Evolutionary conservation across 2,113 vertebrate genomes (phyloP).

Genomic region (Syngnathus typhle): DNA sequence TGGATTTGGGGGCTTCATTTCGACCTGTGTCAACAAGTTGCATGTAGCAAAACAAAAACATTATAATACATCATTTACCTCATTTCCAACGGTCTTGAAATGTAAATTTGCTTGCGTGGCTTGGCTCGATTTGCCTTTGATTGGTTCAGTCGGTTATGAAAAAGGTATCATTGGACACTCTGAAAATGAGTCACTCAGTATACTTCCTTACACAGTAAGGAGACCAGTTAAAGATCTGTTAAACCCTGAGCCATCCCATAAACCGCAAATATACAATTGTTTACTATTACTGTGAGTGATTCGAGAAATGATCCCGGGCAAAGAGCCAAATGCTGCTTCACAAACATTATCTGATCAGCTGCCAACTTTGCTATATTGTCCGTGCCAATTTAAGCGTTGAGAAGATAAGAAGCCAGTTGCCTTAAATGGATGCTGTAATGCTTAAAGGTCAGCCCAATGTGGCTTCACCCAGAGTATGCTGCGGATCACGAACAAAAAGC

Average conservation of each 20-base stretch:
- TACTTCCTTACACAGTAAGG: too few relatives aligned
- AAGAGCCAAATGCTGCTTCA: too few relatives aligned
- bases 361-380: background rate
- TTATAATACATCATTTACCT: background rate
- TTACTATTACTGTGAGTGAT: too few relatives aligned
- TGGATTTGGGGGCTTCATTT: slow-evolving; percentile 18
- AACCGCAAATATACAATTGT: too few relatives aligned
- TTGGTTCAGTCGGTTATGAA: too few relatives aligned
- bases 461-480: too few relatives aligned
- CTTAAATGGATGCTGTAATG: background rate
- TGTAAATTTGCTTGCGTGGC: background rate
- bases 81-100: background rate
- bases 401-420: background rate
- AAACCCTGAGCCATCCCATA: too few relatives aligned
- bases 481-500: background rate
- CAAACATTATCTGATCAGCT: background rate
- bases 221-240: too few relatives aligned
- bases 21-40: slow-evolving; percentile 13
- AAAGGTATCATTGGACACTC: too few relatives aligned
- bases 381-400: background rate
- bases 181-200: too few relatives aligned
- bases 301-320: too few relatives aligned
- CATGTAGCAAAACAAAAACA: background rate
- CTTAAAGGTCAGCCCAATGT: background rate
- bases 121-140: too few relatives aligned